These are phyloP conservation scores for Camponotus pennsylvanicus DNA, from an alignment of 1,140 invertebrate species.

Conservation along the genomic window DNA sequence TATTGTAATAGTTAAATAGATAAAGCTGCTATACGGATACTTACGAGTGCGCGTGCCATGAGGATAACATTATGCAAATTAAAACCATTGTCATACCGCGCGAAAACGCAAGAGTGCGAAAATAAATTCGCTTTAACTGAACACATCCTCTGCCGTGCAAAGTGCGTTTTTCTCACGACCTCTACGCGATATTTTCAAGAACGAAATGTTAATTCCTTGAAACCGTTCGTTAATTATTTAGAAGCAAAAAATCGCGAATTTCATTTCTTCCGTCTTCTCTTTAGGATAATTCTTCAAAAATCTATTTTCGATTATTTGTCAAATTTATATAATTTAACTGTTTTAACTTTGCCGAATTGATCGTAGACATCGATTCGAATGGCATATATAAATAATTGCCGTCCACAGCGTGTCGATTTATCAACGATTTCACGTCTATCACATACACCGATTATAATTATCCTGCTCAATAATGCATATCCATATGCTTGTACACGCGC, in stretches of 20 bases:
- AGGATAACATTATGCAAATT: constrained; percentile 45
- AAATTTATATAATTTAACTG: neutral
- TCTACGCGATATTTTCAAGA: neutral
- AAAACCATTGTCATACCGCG: neutral
- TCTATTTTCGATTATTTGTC: neutral
- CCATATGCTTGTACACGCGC: constrained; percentile 5
- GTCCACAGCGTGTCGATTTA: neutral
- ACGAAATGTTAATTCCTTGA: no score
- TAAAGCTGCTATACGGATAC: neutral
- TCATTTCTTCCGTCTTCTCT: neutral
- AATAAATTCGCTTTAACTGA: constrained; percentile 43
- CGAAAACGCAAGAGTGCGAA: neutral
- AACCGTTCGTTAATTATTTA: neutral
- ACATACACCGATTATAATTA: constrained; percentile 21
- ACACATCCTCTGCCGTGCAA: neutral
- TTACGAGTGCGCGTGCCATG: no score
- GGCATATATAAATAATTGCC: constrained; percentile 28
- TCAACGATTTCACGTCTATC: constrained; percentile 37
- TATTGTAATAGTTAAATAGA: neutral
- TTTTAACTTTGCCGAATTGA: neutral
- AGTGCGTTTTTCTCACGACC: constrained; percentile 36
- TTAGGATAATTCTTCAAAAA: neutral
- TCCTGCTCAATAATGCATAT: constrained; percentile 54
- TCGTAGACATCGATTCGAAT: neutral
- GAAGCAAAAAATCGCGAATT: neutral